Evolutionary conservation across 2,888 invertebrate species (phyloP).

Genomic region (Teinopalpus imperialis): DNA sequence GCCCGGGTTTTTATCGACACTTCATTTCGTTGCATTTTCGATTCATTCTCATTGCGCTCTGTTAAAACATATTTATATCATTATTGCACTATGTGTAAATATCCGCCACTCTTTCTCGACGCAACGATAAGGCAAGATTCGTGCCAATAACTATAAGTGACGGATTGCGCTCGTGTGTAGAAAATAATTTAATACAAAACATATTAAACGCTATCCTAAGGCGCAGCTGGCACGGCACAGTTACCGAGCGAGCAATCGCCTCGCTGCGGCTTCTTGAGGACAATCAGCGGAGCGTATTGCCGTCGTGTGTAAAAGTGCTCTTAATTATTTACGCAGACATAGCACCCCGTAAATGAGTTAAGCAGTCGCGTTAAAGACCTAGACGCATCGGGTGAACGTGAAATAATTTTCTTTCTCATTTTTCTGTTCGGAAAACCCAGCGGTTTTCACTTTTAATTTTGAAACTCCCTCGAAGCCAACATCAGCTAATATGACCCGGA

Average conservation of each 20-base stretch:
- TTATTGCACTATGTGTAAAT: no score
- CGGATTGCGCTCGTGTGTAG: constrained; percentile 13
- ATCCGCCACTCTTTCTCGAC: no score
- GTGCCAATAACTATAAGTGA: no score
- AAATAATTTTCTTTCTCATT: constrained; percentile 37
- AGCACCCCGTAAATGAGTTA: constrained; percentile 51
- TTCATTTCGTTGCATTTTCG: no score
- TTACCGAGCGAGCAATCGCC: constrained; percentile 24
- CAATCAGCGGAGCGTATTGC: constrained; percentile 29
- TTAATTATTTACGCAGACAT: constrained; percentile 69
- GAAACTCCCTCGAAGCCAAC: constrained; percentile 40
- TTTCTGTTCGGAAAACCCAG: constrained; percentile 25
- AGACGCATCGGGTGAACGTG: constrained; percentile 30
- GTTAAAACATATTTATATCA: no score
- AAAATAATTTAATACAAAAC: no score
- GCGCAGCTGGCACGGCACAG: constrained; percentile 25
- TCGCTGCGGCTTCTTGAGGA: constrained; percentile 27
- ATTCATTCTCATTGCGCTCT: no score
- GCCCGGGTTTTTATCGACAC: no score
- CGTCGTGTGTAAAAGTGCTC: constrained; percentile 58
- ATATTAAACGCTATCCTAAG: constrained; percentile 17
- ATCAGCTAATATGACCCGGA: constrained; percentile 39
- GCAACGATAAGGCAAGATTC: no score
- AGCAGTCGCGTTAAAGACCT: constrained; percentile 37
- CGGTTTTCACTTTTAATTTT: constrained; percentile 31